Base-by-base conservation (phyloP, 2,888 invertebrate species). In the Deroplatys truncata region DNA sequence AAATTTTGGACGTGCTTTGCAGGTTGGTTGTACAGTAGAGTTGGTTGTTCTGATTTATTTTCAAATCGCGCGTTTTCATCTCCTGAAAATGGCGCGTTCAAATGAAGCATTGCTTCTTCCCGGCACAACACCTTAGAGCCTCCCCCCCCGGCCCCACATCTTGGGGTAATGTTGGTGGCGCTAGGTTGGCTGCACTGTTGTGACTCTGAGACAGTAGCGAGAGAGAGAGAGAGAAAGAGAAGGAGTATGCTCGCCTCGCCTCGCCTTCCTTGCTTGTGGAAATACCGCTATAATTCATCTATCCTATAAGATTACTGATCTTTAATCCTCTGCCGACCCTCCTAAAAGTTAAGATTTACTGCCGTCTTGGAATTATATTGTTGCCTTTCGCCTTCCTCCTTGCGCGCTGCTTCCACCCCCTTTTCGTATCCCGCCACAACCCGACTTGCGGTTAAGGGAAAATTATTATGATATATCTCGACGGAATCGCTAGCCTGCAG, bases 341-440 rank as follows among this genome's bases (percentile, higher is more conserved):
- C 93, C 95, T 95, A 95, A 95, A 96, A 95, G 95, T 96, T 96
- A 95, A 96, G 96, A 96, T 96, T 96, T 96, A 96, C 95, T 95
- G 93, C 94, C 93, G 93, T 94, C 93, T 93, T 94, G 95, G 95
- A 95, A 95, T 95, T 96, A 96, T 95, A 94, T 95, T 94, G 94
- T 95, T 94, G 94, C 90, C 89, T 89, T 88, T 90, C 88, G 90
- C 89, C 89, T 90, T 88, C 90, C 84, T 89, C 83, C 35, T 72
- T 72, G 56, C 56, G 56, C 56, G 56, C 90, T 43, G 83, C 89
- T 84, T 84, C 56, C 56, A 72, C 85, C 89, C 85, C 72, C 88
- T 84, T 88, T 85, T 82, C 87, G 87, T 87, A 87, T 87, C 87
- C 89, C 49, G 49, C 49, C 49, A 49, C 49, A 49, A 49, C 49